Percentiles rank a stretch among this genome's conserved stretches.
Evolutionary conservation across 2,888 invertebrate species (phyloP).

Genomic region (Lepidocyrtoides sp.): DNA sequence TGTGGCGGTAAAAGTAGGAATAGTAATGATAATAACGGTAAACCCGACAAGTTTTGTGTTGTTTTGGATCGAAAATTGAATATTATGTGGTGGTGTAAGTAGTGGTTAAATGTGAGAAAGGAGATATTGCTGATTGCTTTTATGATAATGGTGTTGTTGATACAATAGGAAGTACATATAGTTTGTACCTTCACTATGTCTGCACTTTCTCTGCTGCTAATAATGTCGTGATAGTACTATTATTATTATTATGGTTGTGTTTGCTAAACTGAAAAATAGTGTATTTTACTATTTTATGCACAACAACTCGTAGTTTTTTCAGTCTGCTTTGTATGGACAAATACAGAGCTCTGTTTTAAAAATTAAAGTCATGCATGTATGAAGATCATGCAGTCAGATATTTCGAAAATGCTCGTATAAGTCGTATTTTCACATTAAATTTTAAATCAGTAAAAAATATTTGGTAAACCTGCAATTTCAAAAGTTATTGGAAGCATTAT

Average conservation of each 20-base stretch:
- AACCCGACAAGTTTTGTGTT: slow-evolving; percentile 48
- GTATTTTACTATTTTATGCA: not conserved
- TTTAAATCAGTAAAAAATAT: too few relatives aligned
- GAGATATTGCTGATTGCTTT: slow-evolving; percentile 66
- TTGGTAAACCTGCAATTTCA: too few relatives aligned
- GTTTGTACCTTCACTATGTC: not conserved
- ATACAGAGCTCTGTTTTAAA: too few relatives aligned
- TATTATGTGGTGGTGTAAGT: slow-evolving; percentile 54
- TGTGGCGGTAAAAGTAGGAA: not conserved
- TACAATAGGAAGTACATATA: not conserved
- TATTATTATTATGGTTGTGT: not conserved
- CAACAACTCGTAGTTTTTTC: too few relatives aligned
- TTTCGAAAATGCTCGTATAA: too few relatives aligned
- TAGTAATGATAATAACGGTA: slow-evolving; percentile 40
- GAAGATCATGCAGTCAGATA: too few relatives aligned
- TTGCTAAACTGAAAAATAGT: slow-evolving; percentile 4
- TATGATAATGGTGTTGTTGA: slow-evolving; percentile 68
- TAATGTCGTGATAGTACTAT: too few relatives aligned
- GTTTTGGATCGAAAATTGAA: slow-evolving; percentile 68
- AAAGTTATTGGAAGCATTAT: too few relatives aligned
- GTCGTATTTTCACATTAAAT: too few relatives aligned
- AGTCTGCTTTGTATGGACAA: too few relatives aligned
- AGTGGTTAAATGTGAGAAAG: slow-evolving; percentile 38
- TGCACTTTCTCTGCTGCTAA: not conserved
- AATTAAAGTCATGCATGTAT: too few relatives aligned